These are phyloP conservation scores for Cranoglanis bouderius DNA, from an alignment of 2,113 vertebrate genomes.

Conservation along the genomic window DNA sequence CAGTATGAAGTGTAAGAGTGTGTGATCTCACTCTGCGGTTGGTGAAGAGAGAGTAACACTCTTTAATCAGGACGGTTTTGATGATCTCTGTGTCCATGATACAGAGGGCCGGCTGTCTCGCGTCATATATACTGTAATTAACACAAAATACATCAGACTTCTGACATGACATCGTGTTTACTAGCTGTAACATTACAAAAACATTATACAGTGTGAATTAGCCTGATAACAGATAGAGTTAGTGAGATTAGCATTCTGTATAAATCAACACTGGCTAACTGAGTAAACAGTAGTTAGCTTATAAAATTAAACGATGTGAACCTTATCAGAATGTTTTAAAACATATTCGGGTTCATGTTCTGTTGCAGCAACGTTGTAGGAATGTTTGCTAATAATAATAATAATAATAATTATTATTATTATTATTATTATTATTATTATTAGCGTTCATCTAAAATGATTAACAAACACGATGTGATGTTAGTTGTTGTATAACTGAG, in stretches of 20 bases:
- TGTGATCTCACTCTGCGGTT: conserved; percentile 50
- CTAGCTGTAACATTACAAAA: not conserved
- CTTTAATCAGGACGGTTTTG: conserved; percentile 68
- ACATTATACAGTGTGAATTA: not conserved
- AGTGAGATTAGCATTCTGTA: not conserved
- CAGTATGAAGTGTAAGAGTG: not conserved
- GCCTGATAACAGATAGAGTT: not conserved
- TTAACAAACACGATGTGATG: no score
- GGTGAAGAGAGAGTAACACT: conserved; percentile 64
- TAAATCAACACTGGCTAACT: no score
- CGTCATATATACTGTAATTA: conserved; percentile 64
- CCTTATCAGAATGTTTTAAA: not conserved
- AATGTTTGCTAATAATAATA: no score
- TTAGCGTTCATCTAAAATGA: no score
- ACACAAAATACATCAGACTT: not conserved
- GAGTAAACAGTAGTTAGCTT: not conserved
- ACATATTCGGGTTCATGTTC: not conserved
- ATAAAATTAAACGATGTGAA: not conserved
- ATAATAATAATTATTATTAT: no score
- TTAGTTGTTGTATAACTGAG: no score
- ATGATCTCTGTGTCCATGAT: conserved; percentile 62
- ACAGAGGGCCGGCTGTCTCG: conserved; percentile 63
- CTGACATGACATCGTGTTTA: conserved; percentile 14
- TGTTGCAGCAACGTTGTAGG: not conserved
- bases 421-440: no score